These are phyloP conservation scores for Platyura marginata DNA, from an alignment of 1,140 invertebrate species.

Conservation along the genomic window DNA sequence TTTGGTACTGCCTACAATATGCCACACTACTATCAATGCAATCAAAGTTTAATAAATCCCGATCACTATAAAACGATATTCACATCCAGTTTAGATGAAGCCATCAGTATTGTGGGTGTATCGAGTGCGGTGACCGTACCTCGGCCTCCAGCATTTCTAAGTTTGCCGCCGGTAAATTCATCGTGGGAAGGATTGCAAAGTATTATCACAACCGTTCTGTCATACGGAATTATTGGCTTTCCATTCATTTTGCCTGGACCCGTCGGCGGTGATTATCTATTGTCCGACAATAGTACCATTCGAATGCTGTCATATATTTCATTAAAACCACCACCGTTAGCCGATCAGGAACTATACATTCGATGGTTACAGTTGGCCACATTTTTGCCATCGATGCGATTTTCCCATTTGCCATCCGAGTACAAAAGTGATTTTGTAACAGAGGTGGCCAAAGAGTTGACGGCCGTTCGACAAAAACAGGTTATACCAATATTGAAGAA, in stretches of 20 bases:
- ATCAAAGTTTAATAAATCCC: slow-evolving; percentile 50
- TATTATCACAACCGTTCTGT: slow-evolving; percentile 67
- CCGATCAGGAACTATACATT: slow-evolving; percentile 75
- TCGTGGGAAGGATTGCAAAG: slow-evolving; percentile 75
- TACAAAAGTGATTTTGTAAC: slow-evolving; percentile 58
- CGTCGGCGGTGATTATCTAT: slow-evolving; percentile 60
- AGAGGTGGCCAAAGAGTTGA: slow-evolving; percentile 55
- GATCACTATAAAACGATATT: slow-evolving; percentile 65
- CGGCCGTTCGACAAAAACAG: slow-evolving; percentile 50
- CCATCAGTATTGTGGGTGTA: slow-evolving; percentile 56
- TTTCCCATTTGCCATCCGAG: slow-evolving; percentile 72
- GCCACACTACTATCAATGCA: slow-evolving; percentile 66
- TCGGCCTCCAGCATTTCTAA: slow-evolving; percentile 66
- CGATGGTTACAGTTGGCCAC: slow-evolving; percentile 88
- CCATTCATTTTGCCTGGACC: slow-evolving; percentile 84
- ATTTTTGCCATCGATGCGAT: slow-evolving; percentile 82
- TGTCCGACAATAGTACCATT: slow-evolving; percentile 11
- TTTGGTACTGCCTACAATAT: slow-evolving; percentile 73
- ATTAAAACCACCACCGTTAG: slow-evolving; percentile 27
- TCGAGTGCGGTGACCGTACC: slow-evolving; percentile 66
- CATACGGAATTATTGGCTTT: slow-evolving; percentile 70
- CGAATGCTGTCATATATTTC: slow-evolving; percentile 22
- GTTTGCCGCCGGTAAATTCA: slow-evolving; percentile 68
- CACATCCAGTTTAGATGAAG: slow-evolving; percentile 39
- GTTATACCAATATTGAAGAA: slow-evolving; percentile 58